Base-by-base conservation (phyloP, 2,888 invertebrate species). In the Hirtodrosophila duncani region DNA sequence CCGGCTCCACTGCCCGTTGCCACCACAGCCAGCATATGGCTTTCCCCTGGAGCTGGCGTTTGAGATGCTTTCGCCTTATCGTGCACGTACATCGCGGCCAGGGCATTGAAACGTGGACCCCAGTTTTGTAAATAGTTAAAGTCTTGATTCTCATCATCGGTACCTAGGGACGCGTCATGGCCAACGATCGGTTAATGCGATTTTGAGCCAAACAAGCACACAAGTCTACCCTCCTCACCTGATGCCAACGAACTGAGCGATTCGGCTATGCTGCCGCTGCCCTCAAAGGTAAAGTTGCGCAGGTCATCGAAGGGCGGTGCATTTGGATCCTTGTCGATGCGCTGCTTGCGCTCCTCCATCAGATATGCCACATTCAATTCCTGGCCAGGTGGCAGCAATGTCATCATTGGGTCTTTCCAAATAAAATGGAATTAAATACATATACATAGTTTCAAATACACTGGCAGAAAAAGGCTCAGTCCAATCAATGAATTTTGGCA, bases 231-330 rank as follows among this genome's bases (percentile, higher is more conserved):
- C n/a, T n/a, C n/a, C 42, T 41, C 88, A 95, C 96, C 96, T 85
- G 97, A 97, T 82, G 97, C 97, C 82, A 99, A 90, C 42, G 98
- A 98, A 83, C 97, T 98, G 50, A 99, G 90, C 7, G 98, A 97
- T 50, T 98, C 98, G 20, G 97, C 98, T 48, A 97, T 97, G 87
- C 97, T 97, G 88, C 97, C 98, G 84, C 96, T 97, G 27, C 99
- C 99, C 88, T 99, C 99, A 84, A 99, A 99, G 44, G 98, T 98
- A 87, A 99, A 99, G 89, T 99, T 98, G 85, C 99, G 91, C 72
- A 99, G 91, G 87, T 99, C 99, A 87, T 99, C 99, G 87, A 98
- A 98, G 6, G 99, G 99, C 56, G 99, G 99, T 44, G 97, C 98
- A 86, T 95, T 96, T 8, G 95, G 95, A 88, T 99, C 99, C 83